These are phyloP conservation scores for Sipha flava DNA, from an alignment of 1,140 invertebrate genomes.

Conservation along the genomic window DNA sequence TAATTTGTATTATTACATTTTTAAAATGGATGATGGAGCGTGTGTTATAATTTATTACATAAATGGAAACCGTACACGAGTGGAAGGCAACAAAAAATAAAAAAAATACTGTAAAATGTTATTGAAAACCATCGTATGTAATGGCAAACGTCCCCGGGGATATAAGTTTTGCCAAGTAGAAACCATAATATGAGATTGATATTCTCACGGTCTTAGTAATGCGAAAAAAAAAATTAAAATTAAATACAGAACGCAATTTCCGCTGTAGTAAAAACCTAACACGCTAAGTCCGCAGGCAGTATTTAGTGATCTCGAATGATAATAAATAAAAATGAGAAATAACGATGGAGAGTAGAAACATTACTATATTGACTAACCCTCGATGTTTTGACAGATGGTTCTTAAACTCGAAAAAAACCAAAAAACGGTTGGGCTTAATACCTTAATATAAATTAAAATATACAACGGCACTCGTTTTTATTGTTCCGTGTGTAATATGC, in stretches of 20 bases:
- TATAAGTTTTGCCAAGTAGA: not conserved
- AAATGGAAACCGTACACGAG: not conserved
- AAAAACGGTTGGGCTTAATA: not conserved
- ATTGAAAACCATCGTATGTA: not conserved
- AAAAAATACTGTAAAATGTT: not conserved
- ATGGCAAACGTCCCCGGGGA: not conserved
- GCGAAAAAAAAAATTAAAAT: not conserved
- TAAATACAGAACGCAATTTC: not conserved
- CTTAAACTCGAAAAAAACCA: not conserved
- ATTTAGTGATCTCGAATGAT: no score
- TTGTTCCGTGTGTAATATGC: not conserved
- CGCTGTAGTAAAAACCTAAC: not conserved
- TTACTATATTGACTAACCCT: not conserved
- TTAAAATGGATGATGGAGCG: no score
- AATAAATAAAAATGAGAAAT: no score
- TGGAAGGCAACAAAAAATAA: no score
- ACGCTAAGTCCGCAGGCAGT: not conserved
- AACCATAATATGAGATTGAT: not conserved
- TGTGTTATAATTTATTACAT: not conserved
- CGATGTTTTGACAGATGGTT: not conserved
- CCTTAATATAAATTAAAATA: not conserved
- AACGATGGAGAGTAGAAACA: not conserved
- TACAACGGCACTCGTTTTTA: not conserved
- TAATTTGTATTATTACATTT: no score
- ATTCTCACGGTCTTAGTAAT: not conserved